Conservation (phyloP, 2,113 vertebrate genomes). For the Forbesichthys agassizii region DNA sequence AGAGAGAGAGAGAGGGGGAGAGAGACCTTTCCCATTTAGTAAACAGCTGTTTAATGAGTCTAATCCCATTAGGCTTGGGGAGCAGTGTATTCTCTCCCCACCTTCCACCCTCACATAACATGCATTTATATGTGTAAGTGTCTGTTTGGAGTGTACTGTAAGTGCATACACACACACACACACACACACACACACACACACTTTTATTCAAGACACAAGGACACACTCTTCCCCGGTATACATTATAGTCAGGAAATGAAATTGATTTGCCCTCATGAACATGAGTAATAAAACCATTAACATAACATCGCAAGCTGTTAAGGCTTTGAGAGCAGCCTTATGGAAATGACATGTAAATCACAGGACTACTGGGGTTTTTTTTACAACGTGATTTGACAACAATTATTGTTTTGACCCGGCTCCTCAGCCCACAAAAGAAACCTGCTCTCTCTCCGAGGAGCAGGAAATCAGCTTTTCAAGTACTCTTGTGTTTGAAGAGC, state of each 20-base stretch:
- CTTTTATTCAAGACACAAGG: not conserved
- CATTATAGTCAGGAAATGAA: slow-evolving; percentile 34
- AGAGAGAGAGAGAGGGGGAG: slow-evolving; percentile 31
- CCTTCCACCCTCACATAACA: slow-evolving; percentile 38
- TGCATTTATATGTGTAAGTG: slow-evolving; percentile 39
- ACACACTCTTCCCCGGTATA: slow-evolving; percentile 13
- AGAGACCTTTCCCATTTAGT: slow-evolving; percentile 54
- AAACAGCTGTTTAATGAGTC: slow-evolving; percentile 71
- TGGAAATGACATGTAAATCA: slow-evolving; percentile 68
- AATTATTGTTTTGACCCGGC: slow-evolving; percentile 72
- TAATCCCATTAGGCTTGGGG: slow-evolving; percentile 68
- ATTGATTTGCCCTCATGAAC: slow-evolving; percentile 58
- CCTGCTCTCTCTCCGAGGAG: slow-evolving; percentile 62
- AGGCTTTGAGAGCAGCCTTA: slow-evolving; percentile 39
- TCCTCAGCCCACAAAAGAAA: slow-evolving; percentile 69
- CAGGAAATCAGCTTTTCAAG: slow-evolving; percentile 74
- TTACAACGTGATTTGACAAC: slow-evolving; percentile 58
- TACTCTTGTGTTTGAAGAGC: slow-evolving; percentile 70
- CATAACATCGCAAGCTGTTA: slow-evolving; percentile 28
- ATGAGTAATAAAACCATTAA: slow-evolving; percentile 33
- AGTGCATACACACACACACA: slow-evolving; percentile 21
- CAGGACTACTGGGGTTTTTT: slow-evolving; percentile 49
- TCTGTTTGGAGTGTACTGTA: slow-evolving; percentile 14
- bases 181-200: slow-evolving; percentile 13
- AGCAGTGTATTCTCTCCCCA: slow-evolving; percentile 24